Evolutionary conservation across 2,113 vertebrate species (phyloP).

Genomic region (Oreochromis tanganicae): DNA sequence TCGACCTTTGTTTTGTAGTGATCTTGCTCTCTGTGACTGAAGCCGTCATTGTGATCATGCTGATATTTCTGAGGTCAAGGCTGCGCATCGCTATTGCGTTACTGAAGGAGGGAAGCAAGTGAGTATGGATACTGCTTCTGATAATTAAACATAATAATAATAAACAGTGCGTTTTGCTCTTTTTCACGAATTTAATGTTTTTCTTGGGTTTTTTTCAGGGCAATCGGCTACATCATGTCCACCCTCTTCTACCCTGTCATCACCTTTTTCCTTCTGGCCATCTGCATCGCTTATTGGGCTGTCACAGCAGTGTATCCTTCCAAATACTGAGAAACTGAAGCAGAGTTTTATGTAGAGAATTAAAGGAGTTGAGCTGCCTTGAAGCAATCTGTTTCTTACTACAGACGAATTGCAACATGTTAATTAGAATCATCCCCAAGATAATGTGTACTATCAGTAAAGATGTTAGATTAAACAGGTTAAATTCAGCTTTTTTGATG

Average conservation of each 20-base stretch:
- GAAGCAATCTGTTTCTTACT: neutral
- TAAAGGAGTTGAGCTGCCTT: neutral
- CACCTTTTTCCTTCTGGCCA: constrained; percentile 86
- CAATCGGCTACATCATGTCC: constrained; percentile 86
- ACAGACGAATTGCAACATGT: neutral
- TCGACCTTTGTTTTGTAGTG: constrained; percentile 74
- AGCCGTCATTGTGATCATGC: constrained; percentile 76
- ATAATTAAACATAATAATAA: neutral
- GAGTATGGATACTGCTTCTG: constrained; percentile 10
- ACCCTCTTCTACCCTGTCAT: constrained; percentile 88
- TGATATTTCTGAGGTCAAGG: constrained; percentile 87
- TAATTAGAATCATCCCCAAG: neutral
- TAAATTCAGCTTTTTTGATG: neutral
- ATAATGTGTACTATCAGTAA: neutral
- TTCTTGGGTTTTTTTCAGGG: constrained; percentile 69
- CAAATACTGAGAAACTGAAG: neutral
- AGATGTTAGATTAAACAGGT: neutral
- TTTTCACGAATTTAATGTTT: neutral
- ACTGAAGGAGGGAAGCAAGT: constrained; percentile 94
- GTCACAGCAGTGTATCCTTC: constrained; percentile 94
- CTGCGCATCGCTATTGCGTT: constrained; percentile 85
- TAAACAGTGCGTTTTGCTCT: neutral
- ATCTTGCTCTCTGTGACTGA: constrained; percentile 81
- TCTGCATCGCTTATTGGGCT: constrained; percentile 91
- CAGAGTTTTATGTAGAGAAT: neutral